Percentiles rank a stretch among this genome's conserved stretches.
Conservation (phyloP, 2,113 vertebrate genomes). For the Melanerpes formicivorus region DNA sequence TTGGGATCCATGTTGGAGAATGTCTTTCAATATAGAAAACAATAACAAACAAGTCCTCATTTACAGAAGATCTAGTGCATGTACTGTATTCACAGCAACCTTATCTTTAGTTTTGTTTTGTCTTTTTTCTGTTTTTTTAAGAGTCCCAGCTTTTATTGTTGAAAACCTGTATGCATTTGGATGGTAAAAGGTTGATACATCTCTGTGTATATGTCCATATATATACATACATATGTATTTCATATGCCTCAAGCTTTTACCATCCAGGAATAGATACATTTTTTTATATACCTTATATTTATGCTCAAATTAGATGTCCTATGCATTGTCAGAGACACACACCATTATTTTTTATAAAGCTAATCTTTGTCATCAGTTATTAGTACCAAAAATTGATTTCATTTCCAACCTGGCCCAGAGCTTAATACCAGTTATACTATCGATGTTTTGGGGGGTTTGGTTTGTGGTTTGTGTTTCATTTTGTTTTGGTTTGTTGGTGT, state of each 20-base stretch:
- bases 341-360: slow-evolving; percentile 80
- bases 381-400: slow-evolving; percentile 83
- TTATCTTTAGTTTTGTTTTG: slow-evolving; percentile 22
- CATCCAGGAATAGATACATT: slow-evolving; percentile 62
- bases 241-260: slow-evolving; percentile 69
- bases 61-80: slow-evolving; percentile 69
- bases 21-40: slow-evolving; percentile 45
- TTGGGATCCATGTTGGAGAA: slow-evolving; percentile 69
- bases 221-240: neutral
- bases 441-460: neutral
- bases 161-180: slow-evolving; percentile 56
- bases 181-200: slow-evolving; percentile 69
- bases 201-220: neutral
- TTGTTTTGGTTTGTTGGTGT: neutral
- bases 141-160: slow-evolving; percentile 76
- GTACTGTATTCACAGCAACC: slow-evolving; percentile 68
- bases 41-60: slow-evolving; percentile 63
- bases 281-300: slow-evolving; percentile 54
- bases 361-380: slow-evolving; percentile 76
- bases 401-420: slow-evolving; percentile 87
- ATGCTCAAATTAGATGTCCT: slow-evolving; percentile 78
- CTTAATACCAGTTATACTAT: slow-evolving; percentile 71
- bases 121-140: neutral
- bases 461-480: neutral
- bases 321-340: slow-evolving; percentile 87